phyloP scores from a whole-genome alignment of 2,113 vertebrate species.

The Apeltes quadracus region DNA sequence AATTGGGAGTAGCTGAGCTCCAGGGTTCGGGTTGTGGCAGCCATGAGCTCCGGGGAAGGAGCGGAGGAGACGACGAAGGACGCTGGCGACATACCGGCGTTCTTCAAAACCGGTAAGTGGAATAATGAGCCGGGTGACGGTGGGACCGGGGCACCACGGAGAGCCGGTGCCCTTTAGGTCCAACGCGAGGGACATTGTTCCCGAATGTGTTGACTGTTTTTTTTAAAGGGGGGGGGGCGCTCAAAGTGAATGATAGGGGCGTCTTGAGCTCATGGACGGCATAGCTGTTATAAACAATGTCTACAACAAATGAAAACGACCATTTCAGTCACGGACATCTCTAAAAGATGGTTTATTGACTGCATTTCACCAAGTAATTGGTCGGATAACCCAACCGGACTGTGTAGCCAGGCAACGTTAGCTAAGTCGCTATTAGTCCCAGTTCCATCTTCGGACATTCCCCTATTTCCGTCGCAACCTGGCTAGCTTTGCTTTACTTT shows the following conservation, averaged over 20 bases:
- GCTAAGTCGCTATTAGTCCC: constrained; percentile 38
- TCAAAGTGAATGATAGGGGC: background rate
- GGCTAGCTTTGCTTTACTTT: background rate
- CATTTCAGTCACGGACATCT: background rate
- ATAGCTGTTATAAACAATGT: background rate
- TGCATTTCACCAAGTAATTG: background rate
- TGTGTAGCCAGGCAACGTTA: constrained; percentile 41
- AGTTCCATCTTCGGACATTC: constrained; percentile 66
- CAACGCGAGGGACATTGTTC: constrained; percentile 59
- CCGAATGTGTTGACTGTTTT: constrained; percentile 36
- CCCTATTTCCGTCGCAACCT: constrained; percentile 6
- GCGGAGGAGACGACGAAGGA: constrained; percentile 93
- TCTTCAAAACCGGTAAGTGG: constrained; percentile 91
- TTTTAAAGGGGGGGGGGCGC: background rate
- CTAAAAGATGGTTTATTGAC: background rate
- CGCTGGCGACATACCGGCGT: constrained; percentile 89
- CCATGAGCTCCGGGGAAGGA: constrained; percentile 90
- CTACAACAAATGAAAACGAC: background rate
- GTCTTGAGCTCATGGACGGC: background rate
- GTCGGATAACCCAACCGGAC: constrained; percentile 1
- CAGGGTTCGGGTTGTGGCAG: constrained; percentile 69
- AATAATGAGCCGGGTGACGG: constrained; percentile 23
- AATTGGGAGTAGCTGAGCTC: constrained; percentile 69
- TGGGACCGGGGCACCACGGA: constrained; percentile 5
- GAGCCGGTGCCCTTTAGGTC: constrained; percentile 36